Evolutionary conservation across 2,797 vertebrate species (phyloP).

Genomic region (Eulemur coronatus): DNA sequence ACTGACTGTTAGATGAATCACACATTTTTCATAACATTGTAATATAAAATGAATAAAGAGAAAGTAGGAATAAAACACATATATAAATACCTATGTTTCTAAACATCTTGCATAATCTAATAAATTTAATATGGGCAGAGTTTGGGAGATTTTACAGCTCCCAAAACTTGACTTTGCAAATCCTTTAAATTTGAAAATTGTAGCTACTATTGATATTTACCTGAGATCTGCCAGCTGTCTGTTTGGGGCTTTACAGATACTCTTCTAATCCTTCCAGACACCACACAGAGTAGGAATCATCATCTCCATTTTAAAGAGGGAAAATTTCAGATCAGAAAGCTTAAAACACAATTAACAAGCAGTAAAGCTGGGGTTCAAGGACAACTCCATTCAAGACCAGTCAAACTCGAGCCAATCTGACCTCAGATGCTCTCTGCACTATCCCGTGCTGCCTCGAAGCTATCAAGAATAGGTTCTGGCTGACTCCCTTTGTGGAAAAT

Average conservation of each 20-base stretch:
- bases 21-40: conserved; percentile 17
- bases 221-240: not conserved
- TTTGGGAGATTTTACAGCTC: not conserved
- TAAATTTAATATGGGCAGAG: not conserved
- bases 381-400: not conserved
- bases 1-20: conserved; percentile 66
- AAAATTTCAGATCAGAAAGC: not conserved
- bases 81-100: not conserved
- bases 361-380: not conserved
- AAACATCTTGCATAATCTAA: not conserved
- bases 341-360: not conserved
- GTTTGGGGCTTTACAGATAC: not conserved
- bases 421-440: not conserved
- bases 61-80: conserved; percentile 16
- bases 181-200: conserved; percentile 18
- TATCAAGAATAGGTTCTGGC: not conserved
- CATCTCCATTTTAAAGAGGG: not conserved
- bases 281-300: not conserved
- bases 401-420: not conserved
- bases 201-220: not conserved
- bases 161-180: conserved; percentile 26
- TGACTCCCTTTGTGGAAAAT: conserved; percentile 2
- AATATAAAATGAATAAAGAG: conserved; percentile 39
- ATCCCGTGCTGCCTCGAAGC: not conserved
- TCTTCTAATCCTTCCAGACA: not conserved